phyloP scores from a whole-genome alignment of 2,797 vertebrate species.

The Pipistrellus kuhlii region DNA sequence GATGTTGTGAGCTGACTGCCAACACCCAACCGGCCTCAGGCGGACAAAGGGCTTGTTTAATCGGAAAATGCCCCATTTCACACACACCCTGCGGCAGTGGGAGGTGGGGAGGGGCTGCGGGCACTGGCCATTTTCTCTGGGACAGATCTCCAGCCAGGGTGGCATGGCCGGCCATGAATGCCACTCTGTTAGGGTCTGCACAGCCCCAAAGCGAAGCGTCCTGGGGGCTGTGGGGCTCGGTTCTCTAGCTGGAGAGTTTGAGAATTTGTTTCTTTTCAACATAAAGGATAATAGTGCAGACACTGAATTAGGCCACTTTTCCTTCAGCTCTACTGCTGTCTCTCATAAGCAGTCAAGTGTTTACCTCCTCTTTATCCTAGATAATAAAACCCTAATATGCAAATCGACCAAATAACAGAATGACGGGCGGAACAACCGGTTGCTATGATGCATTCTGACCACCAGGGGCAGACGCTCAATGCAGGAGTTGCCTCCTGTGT shows the following conservation, averaged over 20 bases:
- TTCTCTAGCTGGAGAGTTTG: neutral
- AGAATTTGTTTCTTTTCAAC: neutral
- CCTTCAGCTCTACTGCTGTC: neutral
- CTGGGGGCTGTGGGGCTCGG: neutral
- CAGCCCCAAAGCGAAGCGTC: slow-evolving; percentile 6
- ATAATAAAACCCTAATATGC: too few relatives aligned
- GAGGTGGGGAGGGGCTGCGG: neutral
- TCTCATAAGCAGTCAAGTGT: neutral
- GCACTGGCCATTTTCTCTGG: slow-evolving; percentile 21
- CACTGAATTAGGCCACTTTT: neutral
- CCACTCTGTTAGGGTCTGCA: neutral
- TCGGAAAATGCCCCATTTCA: slow-evolving; percentile 39
- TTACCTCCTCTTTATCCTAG: neutral
- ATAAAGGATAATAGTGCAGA: neutral
- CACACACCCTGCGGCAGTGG: neutral
- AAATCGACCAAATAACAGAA: too few relatives aligned
- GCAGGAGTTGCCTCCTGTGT: too few relatives aligned
- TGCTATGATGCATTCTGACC: too few relatives aligned
- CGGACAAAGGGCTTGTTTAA: slow-evolving; percentile 45
- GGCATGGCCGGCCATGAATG: neutral
- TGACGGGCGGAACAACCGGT: too few relatives aligned
- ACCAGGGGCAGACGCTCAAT: too few relatives aligned
- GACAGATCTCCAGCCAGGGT: rapidly evolving
- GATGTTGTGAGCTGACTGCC: slow-evolving; percentile 69
- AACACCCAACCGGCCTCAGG: slow-evolving; percentile 56